Evolutionary conservation across 2,113 vertebrate genomes (phyloP), one percentile per base, ranked within the genome.

Genomic region (Corynorhinus townsendii): DNA sequence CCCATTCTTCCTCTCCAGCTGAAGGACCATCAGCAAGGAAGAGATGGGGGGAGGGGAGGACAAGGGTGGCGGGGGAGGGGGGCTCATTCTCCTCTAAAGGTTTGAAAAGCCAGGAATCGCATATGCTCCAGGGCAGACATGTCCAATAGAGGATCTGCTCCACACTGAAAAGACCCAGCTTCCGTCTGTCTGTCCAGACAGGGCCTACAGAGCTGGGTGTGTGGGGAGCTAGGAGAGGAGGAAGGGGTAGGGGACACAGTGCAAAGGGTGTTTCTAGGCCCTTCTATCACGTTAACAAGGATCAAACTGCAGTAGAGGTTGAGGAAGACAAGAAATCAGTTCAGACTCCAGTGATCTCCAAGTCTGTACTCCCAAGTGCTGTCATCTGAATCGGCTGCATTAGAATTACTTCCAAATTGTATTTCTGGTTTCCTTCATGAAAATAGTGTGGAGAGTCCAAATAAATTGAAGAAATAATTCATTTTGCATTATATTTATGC

Each of bases 331-430:
- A 19, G 33, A 85, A 45, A 40, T 28, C 45, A 72, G 24, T 54
- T 38, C 76, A 83, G 73, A 75, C 38, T 85, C 12, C 43, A 76
- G 93, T 96, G 90, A 96, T 91, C 96, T n/a, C 81, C 38, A 64
- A 93, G 47, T 82, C 79, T 79, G 4, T 89, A 7, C 79, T 94
- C 90, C 45, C 45, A 89, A 64, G 33, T 86, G n/a, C 56, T 49
- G 2, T 49, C 30, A 43, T 68, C 81, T 86, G 66, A 97, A 95
- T 95, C 81, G 40, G 88, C 66, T 93, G 88, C 22, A 93, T 92
- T 96, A 96, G 95, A 97, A 93, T 73, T 91, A 64, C 91, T 97
- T 97, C 86, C 96, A 94, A 97, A 96, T 92, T 95, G 66, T 52
- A 94, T 94, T 87, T 92, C 76, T 97, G 33, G 97, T 95, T 95